Evolutionary conservation across 30 jellyfish, hydroid and myxozoan species (phyloP), one percentile per base, ranked within the genome.

Genomic region (Chironex yamaguchii): DNA sequence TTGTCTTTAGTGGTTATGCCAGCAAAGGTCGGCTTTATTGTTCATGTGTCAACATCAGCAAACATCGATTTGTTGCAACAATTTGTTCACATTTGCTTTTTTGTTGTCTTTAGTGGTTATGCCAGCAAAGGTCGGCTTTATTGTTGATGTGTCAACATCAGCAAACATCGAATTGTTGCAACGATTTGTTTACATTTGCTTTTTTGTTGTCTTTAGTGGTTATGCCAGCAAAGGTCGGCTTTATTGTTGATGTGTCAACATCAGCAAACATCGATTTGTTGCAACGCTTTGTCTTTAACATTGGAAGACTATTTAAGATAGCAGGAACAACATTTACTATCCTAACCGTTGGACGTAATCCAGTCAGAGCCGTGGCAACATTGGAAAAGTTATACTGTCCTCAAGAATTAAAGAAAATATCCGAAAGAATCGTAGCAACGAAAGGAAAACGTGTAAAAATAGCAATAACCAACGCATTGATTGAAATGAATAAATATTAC

Each of bases 251-350:
- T 53, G 93, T 87, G 14, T 32, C 65, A 21, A 84, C 93, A 50
- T 17, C 82, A 0, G 88, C 81, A 32, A 84, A 84, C 67, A 69
- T 84, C 34, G 93, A 84, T 78, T 82, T 84, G 21, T 29, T 84
- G 49, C 71, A 84, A 32, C 87, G 96, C 4, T 85, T 85, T 34
- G 53, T 74, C 26, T 85, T 71, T 87, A 85, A 85, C 96, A 74
- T 85, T 26, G 89, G 58, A 11, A 85, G 96, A 73, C 48, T 85
- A 82, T 85, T 85, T 87, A 79, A 85, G 25, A 33, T 85, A 29
- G 89, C 72, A 62, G 96, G 96, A n/a, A 85, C 84, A 42, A 66
- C 42, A 28, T 85, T 54, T 72, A 85, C 78, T 74, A 74, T 85
- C 25, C 89, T 85, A 0, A 87, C 74, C 25, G 67, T 71, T 48